Base-by-base conservation (phyloP, 2,113 vertebrate genomes). In the Entomyzon cyanotis region DNA sequence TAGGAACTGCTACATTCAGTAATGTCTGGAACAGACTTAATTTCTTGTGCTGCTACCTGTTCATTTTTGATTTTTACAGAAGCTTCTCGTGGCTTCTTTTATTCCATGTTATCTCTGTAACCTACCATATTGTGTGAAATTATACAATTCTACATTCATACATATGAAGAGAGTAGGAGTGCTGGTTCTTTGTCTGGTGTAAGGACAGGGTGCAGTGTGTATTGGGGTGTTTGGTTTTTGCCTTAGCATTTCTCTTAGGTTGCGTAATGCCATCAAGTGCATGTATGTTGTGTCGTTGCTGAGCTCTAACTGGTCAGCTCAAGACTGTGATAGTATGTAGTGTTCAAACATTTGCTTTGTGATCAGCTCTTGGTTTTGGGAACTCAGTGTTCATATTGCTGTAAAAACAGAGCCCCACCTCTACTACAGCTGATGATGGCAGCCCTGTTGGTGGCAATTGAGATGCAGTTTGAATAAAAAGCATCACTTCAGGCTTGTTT, bases 161-260 rank as follows among this genome's bases (percentile, higher is more conserved):
- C 8, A 5, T 47, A 3, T 41, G 27, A 20, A 18, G 33, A 37
- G 27, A 33, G 17, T 12, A 8, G 30, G 35, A 56, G 30, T 42
- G 20, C 11, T 50, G 13, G 28, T 20, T 50, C 13, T 42, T 77
- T 75, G 39, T 28, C 16, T 87, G 33, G 30, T 39, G 2, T 31
- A 19, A 59, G 56, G 52, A 42, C 0, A 1, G 19, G 25, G 15
- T 19, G 27, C 1, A 11, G 7, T 65, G 14, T 1, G 0, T 46
- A 3, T 14, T n/a, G 35, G 24, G 16, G 13, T 16, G 5, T 28
- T 70, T 55, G n/a, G 3, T 23, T 59, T 46, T 8, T 37, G 16
- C 19, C 15, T 33, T 39, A 16, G 18, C 1, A 5, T 49, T 60
- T 65, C 25, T 50, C 18, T 67, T 24, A 2, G 19, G 17, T 47